These are phyloP conservation scores for Arnoldichthys spilopterus DNA, from an alignment of 2,797 vertebrate genomes.

Conservation along the genomic window DNA sequence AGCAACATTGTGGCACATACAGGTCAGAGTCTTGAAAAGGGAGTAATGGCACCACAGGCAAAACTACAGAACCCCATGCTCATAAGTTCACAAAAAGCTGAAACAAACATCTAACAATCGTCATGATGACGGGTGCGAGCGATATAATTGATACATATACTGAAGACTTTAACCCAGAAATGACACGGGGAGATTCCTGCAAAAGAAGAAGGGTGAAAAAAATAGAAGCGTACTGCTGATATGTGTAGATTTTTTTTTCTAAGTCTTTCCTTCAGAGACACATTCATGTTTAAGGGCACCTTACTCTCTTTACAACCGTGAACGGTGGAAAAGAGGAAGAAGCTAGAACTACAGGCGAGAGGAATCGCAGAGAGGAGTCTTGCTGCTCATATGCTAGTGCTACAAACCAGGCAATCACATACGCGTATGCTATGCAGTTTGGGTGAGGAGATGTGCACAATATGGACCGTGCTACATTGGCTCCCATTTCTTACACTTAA, in stretches of 20 bases:
- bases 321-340: conserved; percentile 53
- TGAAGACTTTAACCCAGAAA: neutral
- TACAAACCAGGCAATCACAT: conserved; percentile 63
- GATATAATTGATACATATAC: conserved; percentile 1
- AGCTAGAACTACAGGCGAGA: conserved; percentile 41
- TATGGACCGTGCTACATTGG: conserved; percentile 76
- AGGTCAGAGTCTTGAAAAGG: neutral
- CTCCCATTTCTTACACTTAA: conserved; percentile 49
- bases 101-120: conserved; percentile 19
- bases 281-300: conserved; percentile 65
- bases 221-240: neutral
- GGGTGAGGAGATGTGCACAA: conserved; percentile 59
- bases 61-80: neutral
- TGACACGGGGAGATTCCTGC: neutral
- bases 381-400: conserved; percentile 67
- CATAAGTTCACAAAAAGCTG: conserved; percentile 22
- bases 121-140: neutral
- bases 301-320: conserved; percentile 48
- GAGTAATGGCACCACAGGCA: conserved; percentile 4
- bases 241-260: neutral
- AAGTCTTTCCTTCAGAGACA: conserved; percentile 46
- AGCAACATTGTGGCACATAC: neutral
- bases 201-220: neutral
- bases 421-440: conserved; percentile 48
- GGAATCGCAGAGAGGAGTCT: conserved; percentile 54